Conservation (phyloP, 2,888 invertebrate genomes). For the Caenorhabditis plicata region DNA sequence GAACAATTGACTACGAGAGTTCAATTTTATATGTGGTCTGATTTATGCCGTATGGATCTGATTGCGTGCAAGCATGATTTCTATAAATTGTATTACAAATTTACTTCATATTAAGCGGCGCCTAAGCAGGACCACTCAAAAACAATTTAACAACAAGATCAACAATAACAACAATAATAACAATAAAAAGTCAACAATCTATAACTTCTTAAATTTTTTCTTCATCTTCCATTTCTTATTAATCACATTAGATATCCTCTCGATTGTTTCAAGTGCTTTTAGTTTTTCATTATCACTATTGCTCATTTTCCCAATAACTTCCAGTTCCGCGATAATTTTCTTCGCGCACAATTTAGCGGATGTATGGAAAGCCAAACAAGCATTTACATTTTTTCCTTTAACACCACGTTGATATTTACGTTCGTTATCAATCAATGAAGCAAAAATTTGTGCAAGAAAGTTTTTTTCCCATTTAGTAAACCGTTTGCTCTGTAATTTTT, state of each 20-base stretch:
- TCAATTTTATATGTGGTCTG: too few relatives aligned
- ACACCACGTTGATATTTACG: constrained; percentile 33
- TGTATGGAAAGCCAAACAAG: constrained; percentile 10
- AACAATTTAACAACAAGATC: constrained; percentile 20
- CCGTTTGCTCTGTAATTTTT: constrained; percentile 27
- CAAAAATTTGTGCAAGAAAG: constrained; percentile 40
- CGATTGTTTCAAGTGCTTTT: constrained; percentile 15
- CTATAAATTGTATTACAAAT: too few relatives aligned
- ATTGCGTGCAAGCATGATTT: too few relatives aligned
- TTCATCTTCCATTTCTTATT: constrained; percentile 30
- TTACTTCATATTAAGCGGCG: too few relatives aligned
- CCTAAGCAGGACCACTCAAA: too few relatives aligned
- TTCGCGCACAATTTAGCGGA: constrained; percentile 20
- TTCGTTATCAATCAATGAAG: constrained; percentile 26
- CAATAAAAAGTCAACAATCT: too few relatives aligned
- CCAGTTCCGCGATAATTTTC: constrained; percentile 16
- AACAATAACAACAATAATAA: constrained; percentile 11
- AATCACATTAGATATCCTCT: constrained; percentile 13
- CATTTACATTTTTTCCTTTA: constrained; percentile 21
- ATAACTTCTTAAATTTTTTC: constrained; percentile 12
- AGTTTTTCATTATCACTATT: constrained; percentile 15
- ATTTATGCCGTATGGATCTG: too few relatives aligned
- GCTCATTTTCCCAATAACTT: constrained; percentile 12
- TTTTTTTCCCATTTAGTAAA: constrained; percentile 45
- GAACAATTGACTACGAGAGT: too few relatives aligned